A percentile compares a stretch with the other conserved stretches of the same genome.
Conservation (phyloP, 2,113 vertebrate genomes). For the Corythornis vintsioides region DNA sequence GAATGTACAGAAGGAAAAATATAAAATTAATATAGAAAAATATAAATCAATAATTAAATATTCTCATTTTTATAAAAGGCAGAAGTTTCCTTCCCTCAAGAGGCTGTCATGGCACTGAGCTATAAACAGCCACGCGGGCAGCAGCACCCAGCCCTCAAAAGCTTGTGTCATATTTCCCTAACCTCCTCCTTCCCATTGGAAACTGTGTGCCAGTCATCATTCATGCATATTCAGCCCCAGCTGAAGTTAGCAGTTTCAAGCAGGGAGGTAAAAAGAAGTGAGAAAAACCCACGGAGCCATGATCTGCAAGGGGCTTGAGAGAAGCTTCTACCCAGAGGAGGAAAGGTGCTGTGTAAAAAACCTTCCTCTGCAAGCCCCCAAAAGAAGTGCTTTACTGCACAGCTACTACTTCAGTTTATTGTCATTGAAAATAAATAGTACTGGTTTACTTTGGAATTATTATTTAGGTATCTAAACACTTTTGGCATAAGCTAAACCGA, state of each 20-base stretch:
- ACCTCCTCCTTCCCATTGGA: slow-evolving; percentile 13
- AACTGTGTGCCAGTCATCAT: slow-evolving; percentile 19
- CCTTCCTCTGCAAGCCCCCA: neutral
- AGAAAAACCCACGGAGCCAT: slow-evolving; percentile 16
- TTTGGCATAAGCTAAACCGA: neutral
- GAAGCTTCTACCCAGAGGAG: neutral
- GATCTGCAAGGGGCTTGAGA: neutral
- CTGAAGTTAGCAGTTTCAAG: slow-evolving; percentile 12
- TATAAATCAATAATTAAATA: neutral
- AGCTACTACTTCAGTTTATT: neutral
- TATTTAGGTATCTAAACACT: neutral
- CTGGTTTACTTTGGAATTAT: neutral
- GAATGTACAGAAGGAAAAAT: neutral
- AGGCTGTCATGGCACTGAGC: neutral
- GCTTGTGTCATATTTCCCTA: neutral
- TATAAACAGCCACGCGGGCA: neutral
- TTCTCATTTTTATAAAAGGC: neutral
- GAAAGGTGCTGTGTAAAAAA: neutral
- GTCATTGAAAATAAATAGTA: neutral
- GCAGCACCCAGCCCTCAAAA: neutral
- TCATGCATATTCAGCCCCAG: slow-evolving; percentile 33
- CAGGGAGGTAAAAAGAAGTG: slow-evolving; percentile 10
- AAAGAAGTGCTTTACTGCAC: neutral
- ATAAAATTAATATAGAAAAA: too few relatives aligned
- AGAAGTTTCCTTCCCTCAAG: neutral